A percentile compares a stretch with the other conserved stretches of the same genome.
phyloP scores from a whole-genome alignment of 2,888 invertebrate genomes.

The Lasioglossum leucozonium region DNA sequence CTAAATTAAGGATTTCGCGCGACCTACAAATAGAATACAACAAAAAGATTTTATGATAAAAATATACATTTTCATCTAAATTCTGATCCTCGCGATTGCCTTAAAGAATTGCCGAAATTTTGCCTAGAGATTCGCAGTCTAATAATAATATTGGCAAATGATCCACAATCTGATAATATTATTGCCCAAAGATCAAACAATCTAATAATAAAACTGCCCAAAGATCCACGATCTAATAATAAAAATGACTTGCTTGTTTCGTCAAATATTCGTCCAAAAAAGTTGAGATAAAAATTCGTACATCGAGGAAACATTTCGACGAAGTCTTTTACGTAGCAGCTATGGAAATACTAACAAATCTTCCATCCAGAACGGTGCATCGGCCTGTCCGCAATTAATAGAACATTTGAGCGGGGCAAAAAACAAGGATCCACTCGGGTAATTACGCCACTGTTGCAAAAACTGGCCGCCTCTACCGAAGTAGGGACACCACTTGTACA shows the following conservation, averaged over 20 bases:
- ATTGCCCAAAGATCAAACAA: not conserved
- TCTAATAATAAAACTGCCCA: not conserved
- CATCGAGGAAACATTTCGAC: not conserved
- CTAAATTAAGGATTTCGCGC: not conserved
- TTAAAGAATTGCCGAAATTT: too few relatives aligned
- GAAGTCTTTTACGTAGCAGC: not conserved
- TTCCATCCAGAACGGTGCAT: not conserved
- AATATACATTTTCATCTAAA: too few relatives aligned
- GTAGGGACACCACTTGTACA: slow-evolving; percentile 52
- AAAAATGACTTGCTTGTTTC: not conserved
- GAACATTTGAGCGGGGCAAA: not conserved
- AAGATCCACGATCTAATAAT: not conserved
- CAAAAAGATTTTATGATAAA: not conserved
- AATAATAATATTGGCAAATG: too few relatives aligned
- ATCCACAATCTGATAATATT: not conserved
- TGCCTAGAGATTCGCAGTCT: too few relatives aligned
- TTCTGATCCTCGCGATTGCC: too few relatives aligned
- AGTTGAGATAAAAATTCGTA: not conserved
- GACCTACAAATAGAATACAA: not conserved
- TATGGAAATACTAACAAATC: not conserved
- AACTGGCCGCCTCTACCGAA: slow-evolving; percentile 47
- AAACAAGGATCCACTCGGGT: not conserved
- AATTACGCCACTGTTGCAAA: slow-evolving; percentile 56
- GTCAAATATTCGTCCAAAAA: not conserved
- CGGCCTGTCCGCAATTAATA: not conserved